phyloP scores from a whole-genome alignment of 1,140 invertebrate genomes.

The Paraescarpia echinospica region DNA sequence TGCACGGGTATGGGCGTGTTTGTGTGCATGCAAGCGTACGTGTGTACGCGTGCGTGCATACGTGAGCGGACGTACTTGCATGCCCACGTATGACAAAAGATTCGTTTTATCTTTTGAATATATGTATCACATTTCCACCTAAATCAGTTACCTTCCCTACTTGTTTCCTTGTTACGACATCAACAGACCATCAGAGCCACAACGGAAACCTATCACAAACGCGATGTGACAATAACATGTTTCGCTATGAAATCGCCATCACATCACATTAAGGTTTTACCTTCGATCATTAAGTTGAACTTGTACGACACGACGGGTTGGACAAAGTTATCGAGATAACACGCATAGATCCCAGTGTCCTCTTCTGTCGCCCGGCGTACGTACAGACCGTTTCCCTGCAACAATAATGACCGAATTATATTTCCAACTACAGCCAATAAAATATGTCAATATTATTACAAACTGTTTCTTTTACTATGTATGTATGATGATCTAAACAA shows the following conservation, averaged over 20 bases:
- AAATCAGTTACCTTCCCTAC: neutral
- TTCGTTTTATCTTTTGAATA: neutral
- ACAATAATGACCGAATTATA: neutral
- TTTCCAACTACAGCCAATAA: neutral
- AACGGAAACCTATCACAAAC: neutral
- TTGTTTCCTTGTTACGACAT: neutral
- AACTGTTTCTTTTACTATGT: no score
- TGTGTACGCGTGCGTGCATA: neutral
- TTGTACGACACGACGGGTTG: conserved; percentile 30
- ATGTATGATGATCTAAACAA: no score
- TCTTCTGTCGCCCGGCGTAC: conserved; percentile 22
- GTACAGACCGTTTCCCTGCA: conserved; percentile 29
- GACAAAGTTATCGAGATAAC: conserved; percentile 32
- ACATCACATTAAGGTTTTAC: neutral
- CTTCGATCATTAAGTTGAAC: conserved; percentile 31
- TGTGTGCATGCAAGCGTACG: no score
- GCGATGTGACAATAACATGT: neutral
- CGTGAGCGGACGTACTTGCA: neutral
- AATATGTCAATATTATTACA: no score
- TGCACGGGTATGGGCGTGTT: no score
- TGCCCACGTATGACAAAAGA: no score
- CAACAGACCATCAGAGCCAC: neutral
- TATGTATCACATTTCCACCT: neutral
- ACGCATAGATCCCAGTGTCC: conserved; percentile 31
- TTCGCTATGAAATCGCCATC: neutral